Base-by-base conservation (phyloP, 2,113 vertebrate species). In the Perca schrenkii region DNA sequence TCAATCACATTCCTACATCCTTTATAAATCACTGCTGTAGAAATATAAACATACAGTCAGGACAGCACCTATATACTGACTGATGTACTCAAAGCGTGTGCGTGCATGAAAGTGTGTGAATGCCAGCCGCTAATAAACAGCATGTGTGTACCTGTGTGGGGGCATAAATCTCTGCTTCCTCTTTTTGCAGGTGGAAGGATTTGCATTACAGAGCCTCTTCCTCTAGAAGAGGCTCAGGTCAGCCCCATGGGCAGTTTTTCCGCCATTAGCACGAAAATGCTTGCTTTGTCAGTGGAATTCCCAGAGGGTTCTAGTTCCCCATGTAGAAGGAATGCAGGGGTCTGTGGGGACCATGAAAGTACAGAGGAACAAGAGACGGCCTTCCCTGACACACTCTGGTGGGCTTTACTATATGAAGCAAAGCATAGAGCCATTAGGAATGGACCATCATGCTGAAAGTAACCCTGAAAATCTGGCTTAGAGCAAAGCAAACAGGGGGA, bases 141-240 rank as follows among this genome's bases (percentile, higher is more conserved):
- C 67, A 71, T 79, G 73, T 84, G 73, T 84, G 81, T 86, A 76
- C 83, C 70, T 79, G 85, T 28, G 69, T 64, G 34, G 58, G 83
- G 75, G 62, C 82, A 91, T 93, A 91, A 91, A 92, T 92, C 91
- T 90, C 77, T 82, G 65, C 86, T 94, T 94, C 91, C 93, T 91
- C 91, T 92, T 94, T 93, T 80, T 91, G 84, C 87, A 93, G 91
- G 92, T 90, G 86, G 83, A 86, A 40, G 66, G 76, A 87, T 83
- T 77, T 73, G 50, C 74, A 52, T 86, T 60, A 50, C 52, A 60
- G 66, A 82, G 85, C 47, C 28, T 22, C 70, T 71, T 86, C 84
- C 66, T 71, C 62, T 53, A 43, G 65, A 83, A 79, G 76, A 80
- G 65, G 67, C 73, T 77, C 50, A 14, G 77, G 71, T 82, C 78